Conservation (phyloP, 2,797 vertebrate species). For the Arvicola amphibius region DNA sequence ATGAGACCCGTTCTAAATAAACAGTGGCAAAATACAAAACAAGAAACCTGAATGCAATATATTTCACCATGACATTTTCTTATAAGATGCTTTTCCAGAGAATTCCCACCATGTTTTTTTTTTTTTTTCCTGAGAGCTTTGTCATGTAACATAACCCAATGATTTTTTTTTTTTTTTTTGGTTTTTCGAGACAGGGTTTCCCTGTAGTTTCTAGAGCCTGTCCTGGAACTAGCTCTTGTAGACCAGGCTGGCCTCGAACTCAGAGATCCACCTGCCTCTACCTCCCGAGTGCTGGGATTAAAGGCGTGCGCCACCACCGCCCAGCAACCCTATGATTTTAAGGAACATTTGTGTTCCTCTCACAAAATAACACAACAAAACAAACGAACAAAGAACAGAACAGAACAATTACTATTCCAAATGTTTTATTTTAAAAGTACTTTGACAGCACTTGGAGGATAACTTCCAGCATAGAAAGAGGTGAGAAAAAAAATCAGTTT, state of each 20-base stretch:
- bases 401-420: not conserved
- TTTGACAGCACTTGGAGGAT: not conserved
- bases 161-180: too few relatives aligned
- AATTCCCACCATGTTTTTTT: not conserved
- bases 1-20: not conserved
- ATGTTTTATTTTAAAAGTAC: not conserved
- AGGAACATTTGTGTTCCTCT: not conserved
- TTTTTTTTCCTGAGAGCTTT: not conserved
- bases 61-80: not conserved
- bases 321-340: not conserved
- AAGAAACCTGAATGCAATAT: not conserved
- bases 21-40: not conserved
- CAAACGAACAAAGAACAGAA: not conserved
- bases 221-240: too few relatives aligned
- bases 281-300: too few relatives aligned
- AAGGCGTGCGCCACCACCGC: too few relatives aligned
- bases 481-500: not conserved
- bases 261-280: too few relatives aligned
- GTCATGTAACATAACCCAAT: not conserved
- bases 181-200: too few relatives aligned
- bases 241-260: too few relatives aligned
- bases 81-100: not conserved
- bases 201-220: too few relatives aligned
- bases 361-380: not conserved
- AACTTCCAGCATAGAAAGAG: not conserved